Evolutionary conservation across 2,888 invertebrate genomes (phyloP).

Genomic region (Meandrusa payeni): DNA sequence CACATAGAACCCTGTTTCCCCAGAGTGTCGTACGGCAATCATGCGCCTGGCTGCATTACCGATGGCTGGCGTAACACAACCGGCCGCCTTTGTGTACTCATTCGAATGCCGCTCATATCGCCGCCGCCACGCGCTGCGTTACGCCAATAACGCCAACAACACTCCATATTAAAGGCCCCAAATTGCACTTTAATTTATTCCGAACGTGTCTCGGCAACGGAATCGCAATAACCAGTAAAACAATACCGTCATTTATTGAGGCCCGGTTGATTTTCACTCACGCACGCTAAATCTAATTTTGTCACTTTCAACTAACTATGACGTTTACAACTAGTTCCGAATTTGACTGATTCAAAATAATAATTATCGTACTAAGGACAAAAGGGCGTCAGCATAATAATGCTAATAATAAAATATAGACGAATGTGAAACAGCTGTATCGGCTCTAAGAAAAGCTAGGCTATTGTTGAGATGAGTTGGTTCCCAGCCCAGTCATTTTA

Average conservation of each 20-base stretch:
- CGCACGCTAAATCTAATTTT: conserved; percentile 28
- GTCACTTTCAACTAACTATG: background rate
- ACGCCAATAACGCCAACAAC: conserved; percentile 71
- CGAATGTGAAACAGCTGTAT: too few relatives aligned
- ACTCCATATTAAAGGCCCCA: conserved; percentile 77
- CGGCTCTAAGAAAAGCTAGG: too few relatives aligned
- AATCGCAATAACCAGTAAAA: conserved; percentile 77
- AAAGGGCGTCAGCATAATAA: too few relatives aligned
- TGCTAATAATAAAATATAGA: too few relatives aligned
- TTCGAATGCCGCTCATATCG: conserved; percentile 73
- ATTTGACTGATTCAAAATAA: too few relatives aligned
- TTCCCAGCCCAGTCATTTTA: too few relatives aligned
- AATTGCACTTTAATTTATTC: conserved; percentile 80
- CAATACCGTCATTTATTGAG: conserved; percentile 67
- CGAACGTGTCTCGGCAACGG: conserved; percentile 76
- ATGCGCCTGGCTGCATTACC: conserved; percentile 55
- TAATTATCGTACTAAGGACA: too few relatives aligned
- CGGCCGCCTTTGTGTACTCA: conserved; percentile 68
- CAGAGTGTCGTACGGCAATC: conserved; percentile 47
- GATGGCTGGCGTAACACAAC: conserved; percentile 43
- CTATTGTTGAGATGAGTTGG: too few relatives aligned
- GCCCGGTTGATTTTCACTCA: conserved; percentile 55
- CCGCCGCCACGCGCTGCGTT: conserved; percentile 55
- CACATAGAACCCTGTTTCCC: conserved; percentile 30
- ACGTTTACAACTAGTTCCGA: too few relatives aligned